phyloP scores from a whole-genome alignment of 2,113 vertebrate genomes.

The Catharus fuscescens region DNA sequence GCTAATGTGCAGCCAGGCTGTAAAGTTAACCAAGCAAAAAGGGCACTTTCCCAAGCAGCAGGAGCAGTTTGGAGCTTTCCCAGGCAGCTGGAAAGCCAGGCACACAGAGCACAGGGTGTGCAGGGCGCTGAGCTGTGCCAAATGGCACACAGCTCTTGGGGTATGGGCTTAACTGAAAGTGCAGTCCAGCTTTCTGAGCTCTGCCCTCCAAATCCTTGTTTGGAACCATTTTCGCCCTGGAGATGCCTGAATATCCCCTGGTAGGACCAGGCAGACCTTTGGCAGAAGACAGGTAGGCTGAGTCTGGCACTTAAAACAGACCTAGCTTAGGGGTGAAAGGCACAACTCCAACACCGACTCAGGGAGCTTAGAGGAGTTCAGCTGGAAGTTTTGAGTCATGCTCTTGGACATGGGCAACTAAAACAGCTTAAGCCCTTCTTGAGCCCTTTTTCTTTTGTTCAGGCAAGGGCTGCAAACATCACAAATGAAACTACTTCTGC shows the following conservation, averaged over 20 bases:
- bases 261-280: background rate
- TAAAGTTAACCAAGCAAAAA: slow-evolving; percentile 20
- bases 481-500: background rate
- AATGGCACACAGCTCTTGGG: fast-evolving
- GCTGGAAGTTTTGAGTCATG: background rate
- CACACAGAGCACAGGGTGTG: background rate
- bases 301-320: background rate
- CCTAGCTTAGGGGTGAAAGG: background rate
- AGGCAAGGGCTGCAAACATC: background rate
- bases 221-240: background rate
- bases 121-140: fast-evolving
- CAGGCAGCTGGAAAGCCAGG: fast-evolving
- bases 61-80: background rate
- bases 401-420: background rate
- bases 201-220: background rate
- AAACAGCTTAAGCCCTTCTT: background rate
- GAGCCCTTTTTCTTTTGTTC: background rate
- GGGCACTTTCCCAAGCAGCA: background rate
- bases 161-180: fast-evolving
- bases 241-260: background rate
- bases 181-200: background rate
- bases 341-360: background rate
- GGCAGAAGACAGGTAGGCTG: background rate
- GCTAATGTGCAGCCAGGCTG: background rate
- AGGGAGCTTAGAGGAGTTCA: background rate